These are phyloP conservation scores for Megaustenia siamemsis DNA, from an alignment of 2,888 invertebrate species.

Conservation along the genomic window DNA sequence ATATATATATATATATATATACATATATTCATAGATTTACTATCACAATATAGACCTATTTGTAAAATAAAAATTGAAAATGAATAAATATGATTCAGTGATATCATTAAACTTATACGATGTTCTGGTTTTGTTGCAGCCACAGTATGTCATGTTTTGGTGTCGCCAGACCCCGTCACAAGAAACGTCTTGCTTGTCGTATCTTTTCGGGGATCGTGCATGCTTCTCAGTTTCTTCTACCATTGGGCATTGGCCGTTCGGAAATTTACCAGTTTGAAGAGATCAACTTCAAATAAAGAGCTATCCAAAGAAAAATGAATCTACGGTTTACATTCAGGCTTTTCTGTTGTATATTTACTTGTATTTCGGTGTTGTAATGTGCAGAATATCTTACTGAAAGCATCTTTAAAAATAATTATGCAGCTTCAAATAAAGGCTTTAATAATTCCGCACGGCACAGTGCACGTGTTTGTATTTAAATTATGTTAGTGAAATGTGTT, in stretches of 20 bases:
- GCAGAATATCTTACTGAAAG: not conserved
- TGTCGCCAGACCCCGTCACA: conserved; percentile 1
- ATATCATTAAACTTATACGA: too few species aligned
- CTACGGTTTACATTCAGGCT: not conserved
- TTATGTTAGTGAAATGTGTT: not conserved
- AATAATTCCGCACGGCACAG: not conserved
- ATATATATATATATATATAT: too few species aligned
- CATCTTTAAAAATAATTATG: not conserved
- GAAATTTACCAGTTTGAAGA: conserved; percentile 12
- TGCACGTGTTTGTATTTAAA: not conserved
- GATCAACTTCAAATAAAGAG: conserved; percentile 13
- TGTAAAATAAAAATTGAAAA: too few species aligned
- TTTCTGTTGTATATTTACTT: not conserved
- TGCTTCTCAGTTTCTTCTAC: conserved; percentile 32
- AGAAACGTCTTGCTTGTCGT: not conserved
- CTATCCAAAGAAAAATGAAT: conserved; percentile 30
- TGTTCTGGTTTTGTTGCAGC: not conserved
- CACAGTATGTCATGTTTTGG: not conserved
- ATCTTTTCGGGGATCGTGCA: not conserved
- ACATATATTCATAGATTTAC: too few species aligned
- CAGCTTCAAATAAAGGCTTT: too few species aligned
- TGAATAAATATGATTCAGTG: too few species aligned
- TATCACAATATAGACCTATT: too few species aligned
- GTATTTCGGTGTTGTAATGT: conserved; percentile 16
- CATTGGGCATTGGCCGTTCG: conserved; percentile 39